phyloP scores from a whole-genome alignment of 2,113 vertebrate species.

The Felis chaus region DNA sequence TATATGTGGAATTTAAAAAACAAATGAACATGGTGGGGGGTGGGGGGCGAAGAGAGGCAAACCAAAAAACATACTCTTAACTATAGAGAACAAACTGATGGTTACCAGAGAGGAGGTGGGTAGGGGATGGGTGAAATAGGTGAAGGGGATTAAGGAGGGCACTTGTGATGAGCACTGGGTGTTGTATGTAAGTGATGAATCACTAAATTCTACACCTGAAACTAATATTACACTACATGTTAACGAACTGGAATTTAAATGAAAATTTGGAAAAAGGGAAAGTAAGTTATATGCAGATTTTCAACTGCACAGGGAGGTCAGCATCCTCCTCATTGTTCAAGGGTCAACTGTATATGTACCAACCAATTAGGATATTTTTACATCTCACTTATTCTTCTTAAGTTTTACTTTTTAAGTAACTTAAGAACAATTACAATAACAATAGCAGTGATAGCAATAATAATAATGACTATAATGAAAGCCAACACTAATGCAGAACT shows the following conservation, averaged over 20 bases:
- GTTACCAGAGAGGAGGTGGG: neutral
- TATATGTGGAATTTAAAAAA: neutral
- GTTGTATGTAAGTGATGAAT: neutral
- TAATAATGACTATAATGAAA: neutral
- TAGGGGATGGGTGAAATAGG: neutral
- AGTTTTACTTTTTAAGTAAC: neutral
- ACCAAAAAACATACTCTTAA: neutral
- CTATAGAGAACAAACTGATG: neutral
- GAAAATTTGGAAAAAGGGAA: neutral
- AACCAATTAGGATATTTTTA: neutral
- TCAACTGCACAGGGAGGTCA: neutral
- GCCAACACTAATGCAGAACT: neutral
- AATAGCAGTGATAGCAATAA: neutral
- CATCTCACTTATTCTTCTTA: neutral
- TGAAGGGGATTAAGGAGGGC: neutral
- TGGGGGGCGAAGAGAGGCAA: neutral
- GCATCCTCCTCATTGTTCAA: neutral
- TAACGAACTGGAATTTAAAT: neutral
- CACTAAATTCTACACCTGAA: neutral
- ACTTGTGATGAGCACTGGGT: neutral
- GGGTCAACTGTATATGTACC: neutral
- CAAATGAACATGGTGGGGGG: neutral
- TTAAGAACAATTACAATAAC: neutral
- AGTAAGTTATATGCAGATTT: neutral
- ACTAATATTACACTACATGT: neutral